Evolutionary conservation across 2,113 vertebrate species (phyloP).

Genomic region (Amblyopsis rosae): DNA sequence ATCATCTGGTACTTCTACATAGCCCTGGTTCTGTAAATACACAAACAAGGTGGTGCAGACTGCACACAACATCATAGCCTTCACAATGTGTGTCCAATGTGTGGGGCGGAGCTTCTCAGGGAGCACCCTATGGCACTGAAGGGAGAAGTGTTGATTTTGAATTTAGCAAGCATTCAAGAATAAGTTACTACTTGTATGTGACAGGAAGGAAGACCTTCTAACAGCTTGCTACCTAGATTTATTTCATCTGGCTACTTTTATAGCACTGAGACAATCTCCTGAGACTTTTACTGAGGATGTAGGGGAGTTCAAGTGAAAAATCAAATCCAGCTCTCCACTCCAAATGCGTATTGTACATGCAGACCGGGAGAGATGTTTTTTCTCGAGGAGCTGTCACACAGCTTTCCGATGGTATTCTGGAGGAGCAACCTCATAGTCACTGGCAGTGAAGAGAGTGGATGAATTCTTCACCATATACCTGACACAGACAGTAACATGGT

Average conservation of each 20-base stretch:
- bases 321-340: conserved; percentile 31
- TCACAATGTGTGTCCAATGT: too few species aligned
- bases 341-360: conserved; percentile 25
- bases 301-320: conserved; percentile 50
- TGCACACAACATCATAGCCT: too few species aligned
- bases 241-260: background rate
- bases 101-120: too few species aligned
- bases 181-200: background rate
- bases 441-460: conserved; percentile 85
- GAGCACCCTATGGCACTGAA: too few species aligned
- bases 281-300: conserved; percentile 18
- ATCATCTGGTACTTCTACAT: too few species aligned
- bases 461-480: conserved; percentile 96
- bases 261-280: conserved; percentile 29
- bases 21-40: too few species aligned
- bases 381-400: conserved; percentile 70
- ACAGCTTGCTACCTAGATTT: too few species aligned
- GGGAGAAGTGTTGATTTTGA: too few species aligned
- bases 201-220: background rate
- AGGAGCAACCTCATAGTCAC: conserved; percentile 93
- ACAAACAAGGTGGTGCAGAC: too few species aligned
- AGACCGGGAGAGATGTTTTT: conserved; percentile 3
- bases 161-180: too few species aligned
- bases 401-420: conserved; percentile 95
- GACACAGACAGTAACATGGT: background rate